These are phyloP conservation scores for Heteractis magnifica DNA, from an alignment of 92 coral and sea anemone species.

Conservation along the genomic window DNA sequence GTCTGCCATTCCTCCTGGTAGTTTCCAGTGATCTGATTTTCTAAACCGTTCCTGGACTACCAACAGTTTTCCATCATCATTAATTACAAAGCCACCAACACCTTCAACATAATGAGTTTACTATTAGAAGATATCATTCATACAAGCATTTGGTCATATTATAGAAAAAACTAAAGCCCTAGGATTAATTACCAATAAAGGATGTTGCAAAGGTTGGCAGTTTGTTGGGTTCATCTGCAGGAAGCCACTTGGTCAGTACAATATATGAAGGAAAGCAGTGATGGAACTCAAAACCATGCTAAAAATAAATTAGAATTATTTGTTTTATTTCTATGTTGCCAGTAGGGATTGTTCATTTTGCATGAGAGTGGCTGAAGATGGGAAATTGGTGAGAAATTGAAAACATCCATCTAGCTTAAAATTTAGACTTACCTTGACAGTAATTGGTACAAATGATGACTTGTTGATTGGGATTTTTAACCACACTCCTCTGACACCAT, in stretches of 20 bases:
- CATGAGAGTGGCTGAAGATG: background rate
- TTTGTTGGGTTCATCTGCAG: slow-evolving; percentile 66
- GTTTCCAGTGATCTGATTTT: slow-evolving; percentile 62
- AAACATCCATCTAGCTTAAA: background rate
- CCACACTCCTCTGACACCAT: slow-evolving; percentile 81
- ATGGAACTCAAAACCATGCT: slow-evolving; percentile 81
- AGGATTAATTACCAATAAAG: slow-evolving; percentile 58
- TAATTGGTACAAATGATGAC: slow-evolving; percentile 71
- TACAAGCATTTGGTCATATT: background rate
- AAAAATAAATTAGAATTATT: background rate
- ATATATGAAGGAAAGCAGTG: slow-evolving; percentile 68
- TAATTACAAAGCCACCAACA: slow-evolving; percentile 80
- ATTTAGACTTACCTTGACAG: slow-evolving; percentile 58
- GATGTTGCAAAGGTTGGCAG: slow-evolving; percentile 78
- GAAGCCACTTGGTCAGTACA: slow-evolving; percentile 77
- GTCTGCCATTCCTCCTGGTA: slow-evolving; percentile 88
- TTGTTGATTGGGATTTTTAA: slow-evolving; percentile 61
- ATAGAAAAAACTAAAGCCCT: background rate
- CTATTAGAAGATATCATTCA: background rate
- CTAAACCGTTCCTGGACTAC: slow-evolving; percentile 71
- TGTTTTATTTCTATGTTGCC: background rate
- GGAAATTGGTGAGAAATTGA: background rate
- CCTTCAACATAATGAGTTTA: slow-evolving; percentile 36
- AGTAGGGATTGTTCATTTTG: background rate
- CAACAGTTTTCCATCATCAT: slow-evolving; percentile 61